Evolutionary conservation across 2,888 invertebrate species (phyloP), one percentile per base, ranked within the genome.

Genomic region (Margaritifera margaritifera): DNA sequence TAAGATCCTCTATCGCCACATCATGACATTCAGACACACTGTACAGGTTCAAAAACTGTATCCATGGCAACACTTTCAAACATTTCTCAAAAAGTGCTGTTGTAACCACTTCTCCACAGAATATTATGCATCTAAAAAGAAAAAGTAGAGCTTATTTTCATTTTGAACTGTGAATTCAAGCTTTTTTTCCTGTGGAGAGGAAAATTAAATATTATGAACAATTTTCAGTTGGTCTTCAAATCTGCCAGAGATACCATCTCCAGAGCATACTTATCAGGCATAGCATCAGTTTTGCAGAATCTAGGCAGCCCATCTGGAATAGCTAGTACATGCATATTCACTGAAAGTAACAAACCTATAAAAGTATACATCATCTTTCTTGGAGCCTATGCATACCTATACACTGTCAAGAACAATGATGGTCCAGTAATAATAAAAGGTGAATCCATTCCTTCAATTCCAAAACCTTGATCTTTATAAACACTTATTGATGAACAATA

Each of bases 71-170:
- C 64, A 77, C 61, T 54, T 82, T 79, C 63, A 88, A 76, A 67
- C 88, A 88, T 59, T 87, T 84, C 57, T 85, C 83, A 66, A 90
- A 77, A 61, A 90, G 78, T 1, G 81, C 82, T 22, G 86, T 87
- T 2, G 90, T 90, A 50, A 90, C 90, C 27, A 90, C 90, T 66
- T 90, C 90, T 8, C 90, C 90, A 80, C 90, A 90, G 68, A 90
- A 88, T 78, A 84, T 82, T 53, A 89, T 83, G 57, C 84, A 83
- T 69, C 86, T 86, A 78, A 22, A 78, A 66, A 20, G 52, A 42
- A 56, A n/a, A n/a, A 42, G 42, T 19, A 56, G 22, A n/a, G 22
- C 19, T 56, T 42, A 15, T 42, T 42, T 42, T 42, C 42, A 42
- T 42, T n/a, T n/a, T 58, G 42, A 22, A 60, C 42, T 31, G 5